Evolutionary conservation across 2,888 invertebrate genomes (phyloP).

Genomic region (Allygus modestus): DNA sequence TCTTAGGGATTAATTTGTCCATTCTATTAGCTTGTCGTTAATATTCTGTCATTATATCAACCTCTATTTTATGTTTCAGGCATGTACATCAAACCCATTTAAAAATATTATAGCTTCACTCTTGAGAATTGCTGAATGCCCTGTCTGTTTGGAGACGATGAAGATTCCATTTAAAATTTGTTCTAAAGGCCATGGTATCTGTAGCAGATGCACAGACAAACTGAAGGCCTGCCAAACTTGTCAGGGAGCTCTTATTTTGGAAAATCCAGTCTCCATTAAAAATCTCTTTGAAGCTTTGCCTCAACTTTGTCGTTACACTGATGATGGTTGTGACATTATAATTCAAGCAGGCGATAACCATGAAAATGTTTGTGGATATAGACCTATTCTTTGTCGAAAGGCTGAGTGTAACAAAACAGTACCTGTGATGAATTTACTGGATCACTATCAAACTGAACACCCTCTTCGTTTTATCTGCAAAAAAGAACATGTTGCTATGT

Average conservation of each 20-base stretch:
- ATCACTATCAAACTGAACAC: neutral
- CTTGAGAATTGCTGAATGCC: neutral
- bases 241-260: neutral
- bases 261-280: neutral
- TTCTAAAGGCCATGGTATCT: neutral
- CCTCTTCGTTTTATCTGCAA: neutral
- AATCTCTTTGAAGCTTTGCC: constrained; percentile 12
- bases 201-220: neutral
- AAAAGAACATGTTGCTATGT: neutral
- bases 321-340: constrained; percentile 26
- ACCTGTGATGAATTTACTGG: neutral
- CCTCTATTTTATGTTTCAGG: too few relatives aligned
- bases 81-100: neutral
- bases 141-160: neutral
- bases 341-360: neutral
- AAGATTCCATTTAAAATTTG: neutral
- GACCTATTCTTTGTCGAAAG: neutral
- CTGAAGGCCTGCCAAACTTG: neutral
- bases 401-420: neutral
- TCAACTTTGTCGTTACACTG: neutral
- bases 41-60: too few relatives aligned
- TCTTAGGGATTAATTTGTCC: too few relatives aligned
- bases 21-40: too few relatives aligned
- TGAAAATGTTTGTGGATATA: neutral
- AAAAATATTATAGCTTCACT: neutral